phyloP scores from a whole-genome alignment of 2,888 invertebrate species.

The Sipha maydis region DNA sequence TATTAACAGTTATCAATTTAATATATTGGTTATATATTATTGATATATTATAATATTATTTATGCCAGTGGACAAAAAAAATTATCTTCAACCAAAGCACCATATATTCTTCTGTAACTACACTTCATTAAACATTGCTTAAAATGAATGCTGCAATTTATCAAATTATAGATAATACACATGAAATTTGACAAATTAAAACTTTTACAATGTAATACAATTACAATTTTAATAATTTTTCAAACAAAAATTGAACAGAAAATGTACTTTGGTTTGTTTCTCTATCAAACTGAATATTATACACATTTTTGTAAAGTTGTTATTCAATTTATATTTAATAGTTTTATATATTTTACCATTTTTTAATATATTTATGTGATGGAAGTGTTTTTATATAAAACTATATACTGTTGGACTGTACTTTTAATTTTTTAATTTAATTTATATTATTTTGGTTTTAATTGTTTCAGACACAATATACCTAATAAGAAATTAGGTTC shows the following conservation, averaged over 20 bases:
- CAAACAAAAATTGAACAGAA: background rate
- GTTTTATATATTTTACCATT: background rate
- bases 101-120: background rate
- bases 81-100: background rate
- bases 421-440: background rate
- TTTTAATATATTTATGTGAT: background rate
- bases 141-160: background rate
- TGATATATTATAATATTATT: background rate
- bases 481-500: slow-evolving; percentile 49
- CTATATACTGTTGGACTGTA: background rate
- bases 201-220: too few species aligned
- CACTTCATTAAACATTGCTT: background rate
- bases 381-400: slow-evolving; percentile 18
- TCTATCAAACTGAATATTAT: too few species aligned
- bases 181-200: too few species aligned
- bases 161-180: background rate
- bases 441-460: slow-evolving; percentile 50
- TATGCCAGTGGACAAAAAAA: background rate
- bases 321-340: background rate
- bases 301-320: background rate
- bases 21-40: background rate
- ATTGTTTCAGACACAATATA: slow-evolving; percentile 58
- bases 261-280: background rate
- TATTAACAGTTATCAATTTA: background rate
- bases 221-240: background rate